Evolutionary conservation across 2,888 invertebrate genomes (phyloP), one percentile per base, ranked within the genome.

Genomic region (Girardia tigrina): DNA sequence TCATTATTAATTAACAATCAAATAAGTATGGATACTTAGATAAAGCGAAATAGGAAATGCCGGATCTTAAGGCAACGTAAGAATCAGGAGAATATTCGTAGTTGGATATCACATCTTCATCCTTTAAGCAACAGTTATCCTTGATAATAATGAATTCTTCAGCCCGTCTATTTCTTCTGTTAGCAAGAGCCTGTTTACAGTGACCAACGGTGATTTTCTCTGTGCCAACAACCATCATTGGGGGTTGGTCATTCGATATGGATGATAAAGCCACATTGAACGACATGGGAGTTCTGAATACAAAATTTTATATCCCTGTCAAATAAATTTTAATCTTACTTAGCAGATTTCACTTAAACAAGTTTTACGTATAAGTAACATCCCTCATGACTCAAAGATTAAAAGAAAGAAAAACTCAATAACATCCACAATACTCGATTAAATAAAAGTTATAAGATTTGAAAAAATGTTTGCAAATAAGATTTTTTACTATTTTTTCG

Each of bases 81-180:
- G 56, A 56, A 56, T 56, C 56, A 56, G 56, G 56, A 56, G 56
- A 56, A 56, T 56, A 56, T 56, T 56, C 56, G 23, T 56, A 56
- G n/a, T 56, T 56, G 4, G 56, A 56, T 12, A 56, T 56, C 20
- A n/a, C n/a, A 6, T 56, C 56, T 20, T 56, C 56, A 16, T 56
- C 56, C 6, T 56, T 56, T n/a, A 56, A 23, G 23, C 56, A 56
- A 20, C n/a, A 23, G n/a, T 56, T 56, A n/a, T 56, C 56, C n/a
- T 56, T 56, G 4, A 56, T 56, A 6, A 56, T 4, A 6, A 56
- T 56, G 56, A 56, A 12, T 56, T 56, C 56, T 2, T 56, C n/a
- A 12, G 56, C 8, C 4, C 6, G 23, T 56, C n/a, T 4, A 12
- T 56, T 56, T 20, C 4, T 56, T 56, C 56, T 56, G n/a, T 56